These are phyloP conservation scores for Serranus cabrilla DNA, from an alignment of 2,797 vertebrate species.

Conservation along the genomic window DNA sequence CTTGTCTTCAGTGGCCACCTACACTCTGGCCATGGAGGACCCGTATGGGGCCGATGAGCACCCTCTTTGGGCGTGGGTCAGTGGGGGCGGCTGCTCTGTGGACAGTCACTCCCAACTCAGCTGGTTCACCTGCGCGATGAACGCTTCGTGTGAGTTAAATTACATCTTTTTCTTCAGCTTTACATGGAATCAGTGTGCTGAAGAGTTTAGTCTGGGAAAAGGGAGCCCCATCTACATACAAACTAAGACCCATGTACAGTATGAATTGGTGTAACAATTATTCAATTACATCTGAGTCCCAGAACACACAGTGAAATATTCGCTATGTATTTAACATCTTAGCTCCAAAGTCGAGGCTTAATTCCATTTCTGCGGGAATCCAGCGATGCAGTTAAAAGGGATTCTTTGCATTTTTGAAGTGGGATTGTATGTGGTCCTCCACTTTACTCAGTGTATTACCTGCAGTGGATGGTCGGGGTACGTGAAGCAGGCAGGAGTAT, in stretches of 20 bases:
- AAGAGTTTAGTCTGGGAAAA: neutral
- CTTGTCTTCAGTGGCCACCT: constrained; percentile 89
- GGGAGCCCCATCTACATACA: neutral
- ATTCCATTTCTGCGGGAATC: neutral
- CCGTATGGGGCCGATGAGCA: constrained; percentile 87
- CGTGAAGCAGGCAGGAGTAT: too few species aligned
- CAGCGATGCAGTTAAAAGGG: too few species aligned
- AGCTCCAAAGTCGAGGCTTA: neutral
- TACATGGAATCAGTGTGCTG: neutral
- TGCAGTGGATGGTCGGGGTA: too few species aligned
- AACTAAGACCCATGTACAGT: neutral
- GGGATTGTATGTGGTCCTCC: too few species aligned
- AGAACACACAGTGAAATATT: neutral
- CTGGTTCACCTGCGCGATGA: constrained; percentile 89
- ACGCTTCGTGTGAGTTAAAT: constrained; percentile 84
- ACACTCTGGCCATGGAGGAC: constrained; percentile 88
- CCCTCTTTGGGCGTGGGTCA: constrained; percentile 96
- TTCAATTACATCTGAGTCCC: neutral
- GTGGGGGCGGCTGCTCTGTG: constrained; percentile 91
- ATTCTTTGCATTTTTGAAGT: too few species aligned
- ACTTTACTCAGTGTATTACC: too few species aligned
- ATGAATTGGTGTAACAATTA: neutral
- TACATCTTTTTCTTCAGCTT: neutral
- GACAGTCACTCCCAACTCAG: constrained; percentile 88
- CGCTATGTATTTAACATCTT: neutral